phyloP scores from a whole-genome alignment of 2,797 vertebrate genomes.

The Gallinago nigripennis region DNA sequence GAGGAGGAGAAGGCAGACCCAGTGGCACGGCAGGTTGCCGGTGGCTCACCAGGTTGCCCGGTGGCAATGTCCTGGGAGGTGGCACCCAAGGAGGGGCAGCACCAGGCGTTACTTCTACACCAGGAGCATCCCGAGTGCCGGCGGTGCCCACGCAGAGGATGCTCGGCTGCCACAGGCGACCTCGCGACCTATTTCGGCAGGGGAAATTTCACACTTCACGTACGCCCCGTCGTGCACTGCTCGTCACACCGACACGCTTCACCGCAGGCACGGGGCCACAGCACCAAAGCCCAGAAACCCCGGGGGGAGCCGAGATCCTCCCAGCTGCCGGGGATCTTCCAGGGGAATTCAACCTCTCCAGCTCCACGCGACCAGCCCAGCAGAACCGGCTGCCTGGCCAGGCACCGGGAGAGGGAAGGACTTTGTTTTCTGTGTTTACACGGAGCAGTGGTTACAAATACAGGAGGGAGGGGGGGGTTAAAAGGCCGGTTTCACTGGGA shows the following conservation, averaged over 20 bases:
- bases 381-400: not conserved
- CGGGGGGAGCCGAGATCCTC: not conserved
- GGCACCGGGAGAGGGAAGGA: not conserved
- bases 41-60: not conserved
- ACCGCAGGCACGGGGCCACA: not conserved
- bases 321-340: not conserved
- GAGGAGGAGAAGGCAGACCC: not conserved
- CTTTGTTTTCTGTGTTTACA: not conserved
- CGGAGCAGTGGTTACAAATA: not conserved
- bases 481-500: not conserved
- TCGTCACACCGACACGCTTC: fast-evolving
- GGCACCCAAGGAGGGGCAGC: not conserved
- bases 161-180: not conserved
- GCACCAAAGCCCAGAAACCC: not conserved
- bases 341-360: not conserved
- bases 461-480: not conserved
- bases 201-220: not conserved
- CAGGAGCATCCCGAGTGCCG: fast-evolving
- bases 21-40: not conserved
- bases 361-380: fast-evolving
- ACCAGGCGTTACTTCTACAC: fast-evolving
- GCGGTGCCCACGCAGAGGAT: fast-evolving
- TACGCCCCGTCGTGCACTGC: fast-evolving
- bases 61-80: not conserved
- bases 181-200: not conserved